phyloP scores from a whole-genome alignment of 2,113 vertebrate genomes.

The Charadrius vociferus region DNA sequence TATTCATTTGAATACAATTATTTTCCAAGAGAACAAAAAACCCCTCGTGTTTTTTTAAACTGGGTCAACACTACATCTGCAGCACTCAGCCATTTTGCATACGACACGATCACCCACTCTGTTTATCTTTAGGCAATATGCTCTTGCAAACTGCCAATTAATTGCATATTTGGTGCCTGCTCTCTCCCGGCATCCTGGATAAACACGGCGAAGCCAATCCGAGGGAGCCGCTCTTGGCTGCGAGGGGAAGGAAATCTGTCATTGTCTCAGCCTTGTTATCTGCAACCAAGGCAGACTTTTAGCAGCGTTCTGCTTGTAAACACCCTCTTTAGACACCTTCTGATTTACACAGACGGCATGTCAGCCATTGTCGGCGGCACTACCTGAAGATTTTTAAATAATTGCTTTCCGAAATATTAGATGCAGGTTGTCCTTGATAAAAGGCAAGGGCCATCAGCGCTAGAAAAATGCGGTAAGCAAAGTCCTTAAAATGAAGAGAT shows the following conservation, averaged over 20 bases:
- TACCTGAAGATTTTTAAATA: background rate
- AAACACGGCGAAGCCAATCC: constrained; percentile 48
- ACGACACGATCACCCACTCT: constrained; percentile 59
- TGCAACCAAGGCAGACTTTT: constrained; percentile 50
- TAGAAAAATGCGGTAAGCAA: background rate
- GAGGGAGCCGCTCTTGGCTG: constrained; percentile 35
- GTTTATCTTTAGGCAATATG: constrained; percentile 71
- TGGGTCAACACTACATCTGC: constrained; percentile 76
- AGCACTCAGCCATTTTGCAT: constrained; percentile 74
- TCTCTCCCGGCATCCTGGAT: constrained; percentile 62
- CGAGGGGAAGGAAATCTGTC: constrained; percentile 56
- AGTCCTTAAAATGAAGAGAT: background rate
- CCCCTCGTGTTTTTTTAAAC: constrained; percentile 21
- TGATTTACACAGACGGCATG: constrained; percentile 15
- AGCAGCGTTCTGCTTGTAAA: constrained; percentile 45
- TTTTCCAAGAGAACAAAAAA: constrained; percentile 63
- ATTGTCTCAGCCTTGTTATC: constrained; percentile 53
- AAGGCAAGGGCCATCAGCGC: background rate
- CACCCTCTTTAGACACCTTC: constrained; percentile 42
- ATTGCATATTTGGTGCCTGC: constrained; percentile 65
- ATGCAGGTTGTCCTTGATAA: background rate
- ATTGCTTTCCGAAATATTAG: background rate
- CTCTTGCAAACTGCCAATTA: constrained; percentile 74
- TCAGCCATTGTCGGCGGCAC: background rate
- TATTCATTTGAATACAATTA: constrained; percentile 69